phyloP scores from a whole-genome alignment of 2,113 vertebrate species.

The Lanius collurio region DNA sequence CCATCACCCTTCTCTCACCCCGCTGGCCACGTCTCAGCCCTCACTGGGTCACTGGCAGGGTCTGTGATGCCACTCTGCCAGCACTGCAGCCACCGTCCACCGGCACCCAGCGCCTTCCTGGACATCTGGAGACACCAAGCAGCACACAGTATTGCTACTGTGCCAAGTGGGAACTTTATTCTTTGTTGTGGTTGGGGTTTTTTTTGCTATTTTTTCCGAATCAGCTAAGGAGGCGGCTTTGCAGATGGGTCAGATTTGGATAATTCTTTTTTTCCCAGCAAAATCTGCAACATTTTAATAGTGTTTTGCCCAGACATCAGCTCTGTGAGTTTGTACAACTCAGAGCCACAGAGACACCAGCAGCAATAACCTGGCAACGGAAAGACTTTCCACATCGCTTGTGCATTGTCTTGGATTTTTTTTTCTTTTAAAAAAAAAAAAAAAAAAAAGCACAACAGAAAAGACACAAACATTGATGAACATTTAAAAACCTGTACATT shows the following conservation, averaged over 20 bases:
- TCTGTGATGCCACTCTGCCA: rapidly evolving
- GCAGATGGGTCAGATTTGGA: neutral
- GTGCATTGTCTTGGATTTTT: slow-evolving; percentile 15
- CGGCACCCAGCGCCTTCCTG: neutral
- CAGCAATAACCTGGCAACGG: slow-evolving; percentile 16
- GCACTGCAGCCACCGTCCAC: neutral
- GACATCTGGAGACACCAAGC: neutral
- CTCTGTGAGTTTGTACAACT: neutral
- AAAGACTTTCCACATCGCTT: slow-evolving; percentile 29
- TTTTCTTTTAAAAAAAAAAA: neutral
- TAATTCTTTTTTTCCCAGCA: neutral
- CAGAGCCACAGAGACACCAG: slow-evolving; percentile 18
- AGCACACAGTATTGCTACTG: slow-evolving; percentile 50
- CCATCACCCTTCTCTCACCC: rapidly evolving
- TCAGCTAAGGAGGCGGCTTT: neutral
- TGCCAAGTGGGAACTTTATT: slow-evolving; percentile 62
- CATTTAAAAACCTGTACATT: slow-evolving; percentile 48
- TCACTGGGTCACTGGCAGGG: rapidly evolving
- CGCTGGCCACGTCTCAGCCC: neutral
- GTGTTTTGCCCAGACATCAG: neutral
- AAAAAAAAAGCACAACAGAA: slow-evolving; percentile 11
- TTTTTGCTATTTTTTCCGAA: neutral
- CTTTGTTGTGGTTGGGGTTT: neutral
- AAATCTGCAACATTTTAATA: neutral
- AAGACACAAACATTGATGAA: slow-evolving; percentile 35